Conservation (phyloP, 2,888 invertebrate species). For the Orgyia antiqua region DNA sequence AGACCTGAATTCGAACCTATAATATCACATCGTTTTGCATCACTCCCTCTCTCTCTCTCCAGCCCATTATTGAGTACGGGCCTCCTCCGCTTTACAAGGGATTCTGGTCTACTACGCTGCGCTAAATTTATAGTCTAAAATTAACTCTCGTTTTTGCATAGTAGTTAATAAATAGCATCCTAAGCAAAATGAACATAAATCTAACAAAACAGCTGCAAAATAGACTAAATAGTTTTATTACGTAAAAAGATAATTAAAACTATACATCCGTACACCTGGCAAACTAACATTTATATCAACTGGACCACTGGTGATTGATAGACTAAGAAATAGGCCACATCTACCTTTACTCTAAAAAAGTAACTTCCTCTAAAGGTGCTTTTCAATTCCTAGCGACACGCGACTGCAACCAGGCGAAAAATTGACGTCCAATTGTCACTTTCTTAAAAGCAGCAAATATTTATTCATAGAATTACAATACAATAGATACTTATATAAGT, state of each 20-base stretch:
- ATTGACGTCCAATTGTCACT: neutral
- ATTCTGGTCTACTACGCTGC: too few species aligned
- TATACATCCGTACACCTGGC: conserved; percentile 19
- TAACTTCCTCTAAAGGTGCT: conserved; percentile 21
- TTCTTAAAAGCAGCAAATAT: neutral
- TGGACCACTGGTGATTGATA: conserved; percentile 21
- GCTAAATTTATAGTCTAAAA: too few species aligned
- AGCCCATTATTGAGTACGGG: too few species aligned
- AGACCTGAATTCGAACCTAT: too few species aligned
- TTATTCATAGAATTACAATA: neutral
- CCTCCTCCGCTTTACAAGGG: too few species aligned
- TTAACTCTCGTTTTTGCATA: too few species aligned
- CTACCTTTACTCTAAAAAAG: conserved; percentile 17
- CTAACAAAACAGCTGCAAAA: conserved; percentile 1
- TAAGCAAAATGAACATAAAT: too few species aligned
- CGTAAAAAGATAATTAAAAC: conserved; percentile 15
- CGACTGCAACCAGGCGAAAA: neutral
- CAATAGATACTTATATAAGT: too few species aligned
- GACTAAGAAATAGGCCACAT: conserved; percentile 24
- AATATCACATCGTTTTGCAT: too few species aligned
- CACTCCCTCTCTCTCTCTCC: too few species aligned
- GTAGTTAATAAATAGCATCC: too few species aligned
- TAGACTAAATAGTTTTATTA: conserved; percentile 10
- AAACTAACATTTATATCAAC: conserved; percentile 15
- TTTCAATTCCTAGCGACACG: too few species aligned